Evolutionary conservation across 2,888 invertebrate genomes (phyloP).

Genomic region (Ptilodon capucinus): DNA sequence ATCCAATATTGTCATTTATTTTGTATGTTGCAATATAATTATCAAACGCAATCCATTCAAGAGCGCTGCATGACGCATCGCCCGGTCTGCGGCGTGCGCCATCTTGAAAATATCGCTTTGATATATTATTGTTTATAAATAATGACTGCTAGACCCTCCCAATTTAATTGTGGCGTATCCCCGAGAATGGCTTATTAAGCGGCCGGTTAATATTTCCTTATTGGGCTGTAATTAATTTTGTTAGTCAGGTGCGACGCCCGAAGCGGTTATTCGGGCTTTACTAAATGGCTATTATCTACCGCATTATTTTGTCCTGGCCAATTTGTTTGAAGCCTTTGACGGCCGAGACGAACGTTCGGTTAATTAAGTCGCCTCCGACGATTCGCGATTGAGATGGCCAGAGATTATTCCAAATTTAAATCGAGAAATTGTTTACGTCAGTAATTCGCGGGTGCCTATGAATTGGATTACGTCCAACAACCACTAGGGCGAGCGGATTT

Average conservation of each 20-base stretch:
- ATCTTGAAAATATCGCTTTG: conserved; percentile 80
- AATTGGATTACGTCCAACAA: too few relatives aligned
- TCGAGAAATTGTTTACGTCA: conserved; percentile 39
- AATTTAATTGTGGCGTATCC: conserved; percentile 81
- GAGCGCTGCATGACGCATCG: conserved; percentile 50
- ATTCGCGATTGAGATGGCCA: conserved; percentile 39
- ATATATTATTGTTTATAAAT: conserved; percentile 83
- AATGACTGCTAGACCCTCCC: conserved; percentile 75
- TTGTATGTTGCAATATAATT: background rate
- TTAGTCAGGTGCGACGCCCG: conserved; percentile 77
- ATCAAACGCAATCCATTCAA: background rate
- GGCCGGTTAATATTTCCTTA: conserved; percentile 76
- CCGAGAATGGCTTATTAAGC: conserved; percentile 78
- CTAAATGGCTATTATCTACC: conserved; percentile 70
- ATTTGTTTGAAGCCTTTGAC: conserved; percentile 79
- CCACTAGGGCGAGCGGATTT: too few relatives aligned
- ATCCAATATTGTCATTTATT: too few relatives aligned
- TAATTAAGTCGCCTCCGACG: conserved; percentile 61
- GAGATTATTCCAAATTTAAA: conserved; percentile 28
- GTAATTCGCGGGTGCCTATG: conserved; percentile 26
- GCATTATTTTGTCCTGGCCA: conserved; percentile 76
- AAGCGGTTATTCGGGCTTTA: conserved; percentile 52
- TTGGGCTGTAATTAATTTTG: conserved; percentile 80
- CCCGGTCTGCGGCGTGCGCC: conserved; percentile 65
- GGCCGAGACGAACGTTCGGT: conserved; percentile 62